phyloP scores from a whole-genome alignment of 2,888 invertebrate genomes.

The Marasmarcha lunaedactyla region DNA sequence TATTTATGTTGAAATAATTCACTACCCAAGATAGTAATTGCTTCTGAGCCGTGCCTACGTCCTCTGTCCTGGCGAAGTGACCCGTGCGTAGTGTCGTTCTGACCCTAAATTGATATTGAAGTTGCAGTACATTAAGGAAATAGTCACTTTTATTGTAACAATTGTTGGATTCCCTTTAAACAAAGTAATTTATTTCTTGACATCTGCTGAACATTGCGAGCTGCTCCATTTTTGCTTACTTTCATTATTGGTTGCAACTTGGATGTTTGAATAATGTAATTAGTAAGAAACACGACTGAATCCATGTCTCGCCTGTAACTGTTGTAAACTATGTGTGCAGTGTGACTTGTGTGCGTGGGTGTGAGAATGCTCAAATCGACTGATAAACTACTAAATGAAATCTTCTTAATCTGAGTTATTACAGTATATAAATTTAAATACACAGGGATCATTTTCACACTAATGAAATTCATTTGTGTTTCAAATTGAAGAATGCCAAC shows the following conservation, averaged over 20 bases:
- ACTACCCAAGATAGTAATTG: conserved; percentile 20
- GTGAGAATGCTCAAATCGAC: conserved; percentile 1
- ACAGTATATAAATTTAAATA: background rate
- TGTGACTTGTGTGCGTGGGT: background rate
- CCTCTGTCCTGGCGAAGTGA: too few relatives aligned
- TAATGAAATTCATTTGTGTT: too few relatives aligned
- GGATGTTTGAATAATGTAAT: too few relatives aligned
- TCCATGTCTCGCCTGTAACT: conserved; percentile 23
- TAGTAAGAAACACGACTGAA: conserved; percentile 13
- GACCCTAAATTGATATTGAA: conserved; percentile 41
- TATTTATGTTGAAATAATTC: conserved; percentile 69
- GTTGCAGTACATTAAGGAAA: conserved; percentile 55
- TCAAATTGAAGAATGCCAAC: too few relatives aligned
- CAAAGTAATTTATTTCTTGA: conserved; percentile 51
- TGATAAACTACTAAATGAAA: background rate
- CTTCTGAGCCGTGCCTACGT: conserved; percentile 8
- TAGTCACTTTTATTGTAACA: conserved; percentile 39
- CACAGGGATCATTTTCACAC: too few relatives aligned
- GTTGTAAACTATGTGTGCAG: background rate
- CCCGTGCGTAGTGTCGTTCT: too few relatives aligned
- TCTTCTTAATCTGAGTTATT: background rate
- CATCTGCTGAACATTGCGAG: conserved; percentile 17
- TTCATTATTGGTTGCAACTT: background rate
- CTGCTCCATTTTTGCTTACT: background rate
- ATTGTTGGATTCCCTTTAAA: conserved; percentile 50